phyloP scores from a whole-genome alignment of 2,113 vertebrate genomes.

The Platichthys stellatus region DNA sequence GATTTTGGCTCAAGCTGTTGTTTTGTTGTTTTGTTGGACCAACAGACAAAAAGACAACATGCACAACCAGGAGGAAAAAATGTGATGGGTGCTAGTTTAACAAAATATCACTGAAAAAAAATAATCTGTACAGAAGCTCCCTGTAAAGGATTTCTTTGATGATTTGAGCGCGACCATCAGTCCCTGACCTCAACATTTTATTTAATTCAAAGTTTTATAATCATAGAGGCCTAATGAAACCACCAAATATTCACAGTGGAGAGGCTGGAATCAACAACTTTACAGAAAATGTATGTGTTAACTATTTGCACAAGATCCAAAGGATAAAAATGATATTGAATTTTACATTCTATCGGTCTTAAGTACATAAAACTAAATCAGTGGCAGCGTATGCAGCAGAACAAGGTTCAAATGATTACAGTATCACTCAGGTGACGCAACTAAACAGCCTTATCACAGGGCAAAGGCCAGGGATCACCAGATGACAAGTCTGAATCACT shows the following conservation, averaged over 20 bases:
- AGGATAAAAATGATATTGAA: no score
- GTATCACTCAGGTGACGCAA: conserved; percentile 68
- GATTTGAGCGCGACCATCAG: no score
- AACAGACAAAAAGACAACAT: neutral
- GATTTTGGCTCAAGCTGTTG: neutral
- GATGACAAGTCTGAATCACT: conserved; percentile 11
- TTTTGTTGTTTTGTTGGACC: neutral
- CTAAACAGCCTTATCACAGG: conserved; percentile 46
- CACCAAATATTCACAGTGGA: neutral
- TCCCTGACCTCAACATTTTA: neutral
- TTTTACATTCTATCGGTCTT: neutral
- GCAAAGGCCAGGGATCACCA: conserved; percentile 60
- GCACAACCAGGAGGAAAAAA: neutral
- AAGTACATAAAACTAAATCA: neutral
- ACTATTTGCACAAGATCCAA: no score
- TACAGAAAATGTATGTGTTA: no score
- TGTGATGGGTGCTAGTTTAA: no score
- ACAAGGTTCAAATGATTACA: conserved; percentile 69
- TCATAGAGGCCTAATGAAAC: neutral
- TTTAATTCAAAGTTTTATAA: neutral
- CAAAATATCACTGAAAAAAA: no score
- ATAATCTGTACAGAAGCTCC: no score
- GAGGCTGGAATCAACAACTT: neutral
- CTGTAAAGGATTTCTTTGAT: no score
- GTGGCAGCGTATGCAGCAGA: conserved; percentile 28